A percentile compares a stretch with the other conserved stretches of the same genome.
phyloP scores from a whole-genome alignment of 2,888 invertebrate genomes.

The Sphaerophoria taeniata region DNA sequence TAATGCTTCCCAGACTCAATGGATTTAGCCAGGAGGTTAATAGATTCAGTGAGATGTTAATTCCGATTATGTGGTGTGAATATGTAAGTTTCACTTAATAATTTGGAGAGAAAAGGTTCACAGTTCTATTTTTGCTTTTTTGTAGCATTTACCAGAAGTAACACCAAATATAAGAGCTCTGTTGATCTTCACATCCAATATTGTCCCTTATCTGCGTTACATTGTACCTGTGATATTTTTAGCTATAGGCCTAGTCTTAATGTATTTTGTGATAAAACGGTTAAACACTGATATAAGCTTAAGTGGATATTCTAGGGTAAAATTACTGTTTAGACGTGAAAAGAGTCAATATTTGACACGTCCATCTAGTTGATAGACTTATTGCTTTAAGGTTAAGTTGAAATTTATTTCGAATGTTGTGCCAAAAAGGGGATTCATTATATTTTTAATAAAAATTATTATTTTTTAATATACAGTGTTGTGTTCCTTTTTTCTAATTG shows the following conservation, averaged over 20 bases:
- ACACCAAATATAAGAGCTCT: conserved; percentile 83
- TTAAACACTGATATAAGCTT: conserved; percentile 51
- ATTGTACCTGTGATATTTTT: conserved; percentile 72
- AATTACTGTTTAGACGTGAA: conserved; percentile 48
- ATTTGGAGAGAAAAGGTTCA: background rate
- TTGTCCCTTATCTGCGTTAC: conserved; percentile 84
- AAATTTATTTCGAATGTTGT: conserved; percentile 14
- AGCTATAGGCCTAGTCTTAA: conserved; percentile 51
- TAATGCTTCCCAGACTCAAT: conserved; percentile 84
- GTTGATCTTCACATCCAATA: conserved; percentile 84
- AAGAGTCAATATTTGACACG: conserved; percentile 20
- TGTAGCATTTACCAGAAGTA: conserved; percentile 85
- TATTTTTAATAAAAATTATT: conserved; percentile 2
- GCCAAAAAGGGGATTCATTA: conserved; percentile 25
- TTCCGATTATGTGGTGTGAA: conserved; percentile 89
- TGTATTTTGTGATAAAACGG: conserved; percentile 41
- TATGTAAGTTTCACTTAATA: conserved; percentile 84
- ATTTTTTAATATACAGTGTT: background rate
- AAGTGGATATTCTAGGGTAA: conserved; percentile 58
- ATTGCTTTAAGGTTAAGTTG: background rate
- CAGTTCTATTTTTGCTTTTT: conserved; percentile 64
- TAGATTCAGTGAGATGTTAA: conserved; percentile 84
- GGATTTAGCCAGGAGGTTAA: conserved; percentile 84
- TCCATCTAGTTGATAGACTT: conserved; percentile 3
- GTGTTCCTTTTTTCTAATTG: too few species aligned